These are phyloP conservation scores for Agrochola lota DNA, from an alignment of 2,888 invertebrate genomes.

Conservation along the genomic window DNA sequence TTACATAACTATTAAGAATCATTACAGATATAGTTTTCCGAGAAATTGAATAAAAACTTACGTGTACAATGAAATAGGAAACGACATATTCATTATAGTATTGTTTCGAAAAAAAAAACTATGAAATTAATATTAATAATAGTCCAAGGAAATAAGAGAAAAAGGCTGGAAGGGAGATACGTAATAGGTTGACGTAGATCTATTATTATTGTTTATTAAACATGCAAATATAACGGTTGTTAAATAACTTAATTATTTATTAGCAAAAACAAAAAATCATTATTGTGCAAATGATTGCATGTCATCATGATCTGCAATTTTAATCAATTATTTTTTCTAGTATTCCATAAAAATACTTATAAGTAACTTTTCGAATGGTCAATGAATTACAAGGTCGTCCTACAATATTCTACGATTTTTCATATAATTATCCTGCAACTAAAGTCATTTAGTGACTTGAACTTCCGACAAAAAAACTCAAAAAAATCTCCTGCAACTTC, in stretches of 20 bases:
- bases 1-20: slow-evolving; percentile 14
- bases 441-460: too few species aligned
- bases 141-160: not conserved
- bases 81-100: not conserved
- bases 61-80: slow-evolving; percentile 1
- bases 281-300: not conserved
- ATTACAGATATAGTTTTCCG: not conserved
- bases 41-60: slow-evolving; percentile 15
- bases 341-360: not conserved
- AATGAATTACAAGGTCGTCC: not conserved
- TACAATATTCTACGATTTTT: too few species aligned
- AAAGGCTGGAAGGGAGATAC: not conserved
- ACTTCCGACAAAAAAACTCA: too few species aligned
- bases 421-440: too few species aligned
- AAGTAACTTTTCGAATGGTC: not conserved
- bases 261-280: not conserved
- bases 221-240: not conserved
- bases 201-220: not conserved
- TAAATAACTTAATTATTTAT: not conserved
- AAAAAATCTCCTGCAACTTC: too few species aligned
- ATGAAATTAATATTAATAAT: slow-evolving; percentile 17
- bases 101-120: not conserved
- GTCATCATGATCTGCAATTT: not conserved
- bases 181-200: not conserved
- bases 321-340: not conserved